phyloP scores from a whole-genome alignment of 1,140 invertebrate species.

The Lordiphosa collinella region DNA sequence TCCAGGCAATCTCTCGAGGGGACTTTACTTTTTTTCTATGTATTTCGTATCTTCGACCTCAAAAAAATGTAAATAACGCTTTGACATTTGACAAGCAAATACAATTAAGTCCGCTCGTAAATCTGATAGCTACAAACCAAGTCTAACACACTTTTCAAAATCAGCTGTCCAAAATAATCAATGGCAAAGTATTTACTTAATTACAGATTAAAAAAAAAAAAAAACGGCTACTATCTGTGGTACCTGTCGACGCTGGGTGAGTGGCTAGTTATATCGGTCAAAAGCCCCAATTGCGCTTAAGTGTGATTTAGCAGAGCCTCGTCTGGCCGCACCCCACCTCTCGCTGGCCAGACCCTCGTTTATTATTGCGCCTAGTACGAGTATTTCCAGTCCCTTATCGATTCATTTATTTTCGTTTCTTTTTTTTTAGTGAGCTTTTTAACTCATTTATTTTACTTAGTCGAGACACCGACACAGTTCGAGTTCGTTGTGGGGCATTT shows the following conservation, averaged over 20 bases:
- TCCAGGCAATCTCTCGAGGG: neutral
- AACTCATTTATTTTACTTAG: slow-evolving; percentile 66
- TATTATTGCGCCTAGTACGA: slow-evolving; percentile 37
- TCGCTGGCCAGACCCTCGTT: neutral
- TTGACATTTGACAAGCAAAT: slow-evolving; percentile 68
- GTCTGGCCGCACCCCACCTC: neutral
- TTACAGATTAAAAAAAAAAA: slow-evolving; percentile 55
- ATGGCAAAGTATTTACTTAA: slow-evolving; percentile 74
- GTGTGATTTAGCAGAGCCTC: slow-evolving; percentile 59
- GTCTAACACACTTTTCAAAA: slow-evolving; percentile 39
- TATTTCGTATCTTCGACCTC: neutral
- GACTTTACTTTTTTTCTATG: neutral
- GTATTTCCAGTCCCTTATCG: slow-evolving; percentile 52
- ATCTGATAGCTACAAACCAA: slow-evolving; percentile 33
- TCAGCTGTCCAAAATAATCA: slow-evolving; percentile 33
- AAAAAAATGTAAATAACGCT: slow-evolving; percentile 15
- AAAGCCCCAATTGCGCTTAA: slow-evolving; percentile 70
- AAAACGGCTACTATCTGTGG: slow-evolving; percentile 26
- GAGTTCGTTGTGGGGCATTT: slow-evolving; percentile 37
- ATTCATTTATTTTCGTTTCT: slow-evolving; percentile 12
- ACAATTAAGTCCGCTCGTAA: slow-evolving; percentile 69
- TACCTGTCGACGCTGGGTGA: slow-evolving; percentile 18
- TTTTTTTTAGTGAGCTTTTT: slow-evolving; percentile 48
- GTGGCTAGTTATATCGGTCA: slow-evolving; percentile 65
- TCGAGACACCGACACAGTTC: slow-evolving; percentile 26